Evolutionary conservation across 2,113 vertebrate genomes (phyloP).

Genomic region (Mirounga angustirostris): DNA sequence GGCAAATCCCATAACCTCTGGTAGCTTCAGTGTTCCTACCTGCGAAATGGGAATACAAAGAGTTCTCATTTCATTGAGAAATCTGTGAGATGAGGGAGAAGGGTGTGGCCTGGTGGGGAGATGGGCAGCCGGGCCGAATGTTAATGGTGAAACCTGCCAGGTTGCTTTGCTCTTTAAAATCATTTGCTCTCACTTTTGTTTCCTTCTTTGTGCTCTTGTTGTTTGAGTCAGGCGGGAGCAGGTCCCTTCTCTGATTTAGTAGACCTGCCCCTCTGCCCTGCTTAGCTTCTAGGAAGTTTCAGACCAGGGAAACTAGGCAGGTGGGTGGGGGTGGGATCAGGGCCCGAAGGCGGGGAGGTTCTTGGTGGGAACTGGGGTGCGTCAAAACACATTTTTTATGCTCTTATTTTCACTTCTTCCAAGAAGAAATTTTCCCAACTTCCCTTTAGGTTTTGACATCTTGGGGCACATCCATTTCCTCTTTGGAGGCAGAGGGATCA

Average conservation of each 20-base stretch:
- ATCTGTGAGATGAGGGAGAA: not conserved
- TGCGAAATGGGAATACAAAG: not conserved
- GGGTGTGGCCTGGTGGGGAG: not conserved
- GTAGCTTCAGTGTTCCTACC: conserved; percentile 3
- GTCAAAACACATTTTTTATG: not conserved
- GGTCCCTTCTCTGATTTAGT: not conserved
- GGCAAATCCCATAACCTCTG: not conserved
- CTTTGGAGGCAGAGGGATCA: not conserved
- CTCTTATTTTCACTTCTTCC: not conserved
- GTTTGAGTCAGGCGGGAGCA: not conserved
- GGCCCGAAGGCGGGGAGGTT: not conserved
- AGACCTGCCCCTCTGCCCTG: not conserved
- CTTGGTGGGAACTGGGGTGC: not conserved
- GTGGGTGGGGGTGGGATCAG: not conserved
- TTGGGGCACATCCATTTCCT: not conserved
- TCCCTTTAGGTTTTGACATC: conserved; percentile 26
- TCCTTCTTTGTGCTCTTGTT: not conserved
- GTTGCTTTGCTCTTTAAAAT: not conserved
- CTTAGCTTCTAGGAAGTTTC: not conserved
- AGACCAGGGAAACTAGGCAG: not conserved
- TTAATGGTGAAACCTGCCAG: not conserved
- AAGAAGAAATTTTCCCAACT: not conserved
- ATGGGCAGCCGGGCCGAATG: not conserved
- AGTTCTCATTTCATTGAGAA: not conserved
- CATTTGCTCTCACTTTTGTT: conserved; percentile 4